These are phyloP conservation scores for Antechinus flavipes DNA, from an alignment of 2,113 vertebrate genomes.

Conservation along the genomic window DNA sequence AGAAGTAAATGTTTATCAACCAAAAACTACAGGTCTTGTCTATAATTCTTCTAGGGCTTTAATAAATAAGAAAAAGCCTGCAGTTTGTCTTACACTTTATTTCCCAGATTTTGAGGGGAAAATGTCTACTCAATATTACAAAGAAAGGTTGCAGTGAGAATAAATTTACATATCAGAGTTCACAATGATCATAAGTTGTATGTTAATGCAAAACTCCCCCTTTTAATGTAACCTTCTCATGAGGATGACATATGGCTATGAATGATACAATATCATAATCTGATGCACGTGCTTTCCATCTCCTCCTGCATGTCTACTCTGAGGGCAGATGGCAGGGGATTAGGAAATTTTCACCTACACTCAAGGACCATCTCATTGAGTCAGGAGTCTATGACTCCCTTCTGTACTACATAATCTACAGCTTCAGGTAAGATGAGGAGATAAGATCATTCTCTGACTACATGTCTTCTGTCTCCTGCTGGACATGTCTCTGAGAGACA, in stretches of 20 bases:
- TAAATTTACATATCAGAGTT: neutral
- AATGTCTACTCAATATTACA: neutral
- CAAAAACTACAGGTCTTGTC: neutral
- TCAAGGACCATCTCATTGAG: neutral
- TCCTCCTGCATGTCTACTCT: neutral
- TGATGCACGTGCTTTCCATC: neutral
- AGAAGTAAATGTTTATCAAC: rapidly evolving
- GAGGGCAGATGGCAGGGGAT: neutral
- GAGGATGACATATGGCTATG: neutral
- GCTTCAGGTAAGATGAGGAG: neutral
- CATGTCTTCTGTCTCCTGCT: neutral
- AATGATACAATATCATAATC: neutral
- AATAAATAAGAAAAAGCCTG: neutral
- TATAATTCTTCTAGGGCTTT: slow-evolving; percentile 42
- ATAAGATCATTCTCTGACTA: neutral
- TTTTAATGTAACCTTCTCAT: neutral
- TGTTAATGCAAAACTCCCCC: neutral
- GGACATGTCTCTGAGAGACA: neutral
- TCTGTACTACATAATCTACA: neutral
- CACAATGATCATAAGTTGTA: neutral
- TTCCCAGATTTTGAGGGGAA: slow-evolving; percentile 32
- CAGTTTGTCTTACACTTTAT: neutral
- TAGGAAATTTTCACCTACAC: neutral
- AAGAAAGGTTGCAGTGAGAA: neutral
- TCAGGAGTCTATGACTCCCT: neutral